Evolutionary conservation across 2,888 invertebrate genomes (phyloP), one percentile per base, ranked within the genome.

Genomic region (Aspidiotus destructor): DNA sequence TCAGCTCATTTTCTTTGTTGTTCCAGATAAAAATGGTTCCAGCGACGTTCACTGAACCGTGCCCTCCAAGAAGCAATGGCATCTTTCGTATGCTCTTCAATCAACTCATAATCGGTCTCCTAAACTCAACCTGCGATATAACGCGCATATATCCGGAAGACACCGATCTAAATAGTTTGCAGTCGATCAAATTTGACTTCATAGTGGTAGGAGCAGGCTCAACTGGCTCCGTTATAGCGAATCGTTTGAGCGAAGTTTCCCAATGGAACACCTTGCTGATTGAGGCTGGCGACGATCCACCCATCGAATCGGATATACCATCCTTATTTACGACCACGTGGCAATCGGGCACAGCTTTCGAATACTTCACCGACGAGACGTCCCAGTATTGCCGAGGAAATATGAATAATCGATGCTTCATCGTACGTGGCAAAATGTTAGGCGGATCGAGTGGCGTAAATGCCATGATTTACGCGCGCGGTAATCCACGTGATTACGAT

Each of bases 401-500:
- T 5, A 10, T 58, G 11, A 15, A 60, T 15, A n/a, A 52, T 44
- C 44, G 40, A 48, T 67, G 67, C 40, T 67, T 28, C 52, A 13
- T 13, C n/a, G 58, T 60, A 9, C 67, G 67, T 15, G 67, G 67
- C 44, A 67, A 60, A 28, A 13, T 44, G 1, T 28, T 67, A 7
- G 67, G 67, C 7, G 67, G 67, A 11, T 44, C 67, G 28, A 67
- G 67, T 13, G 42, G 58, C 11, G 48, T 67, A 16, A 67, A 67
- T 41, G 57, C 28, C 15, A 13, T 87, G 85, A 69, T 86, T 0
- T 84, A 87, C 74, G 75, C 85, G 0, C 78, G 84, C 7, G 87
- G 87, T 0, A 84, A 84, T 76, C 80, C 81, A 7, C 74, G 74
- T 5, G 87, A 88, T 74, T 88, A 81, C 73, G 83, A 88, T 73